Base-by-base conservation (phyloP, 2,888 invertebrate genomes). In the Caradrina clavipalpis region DNA sequence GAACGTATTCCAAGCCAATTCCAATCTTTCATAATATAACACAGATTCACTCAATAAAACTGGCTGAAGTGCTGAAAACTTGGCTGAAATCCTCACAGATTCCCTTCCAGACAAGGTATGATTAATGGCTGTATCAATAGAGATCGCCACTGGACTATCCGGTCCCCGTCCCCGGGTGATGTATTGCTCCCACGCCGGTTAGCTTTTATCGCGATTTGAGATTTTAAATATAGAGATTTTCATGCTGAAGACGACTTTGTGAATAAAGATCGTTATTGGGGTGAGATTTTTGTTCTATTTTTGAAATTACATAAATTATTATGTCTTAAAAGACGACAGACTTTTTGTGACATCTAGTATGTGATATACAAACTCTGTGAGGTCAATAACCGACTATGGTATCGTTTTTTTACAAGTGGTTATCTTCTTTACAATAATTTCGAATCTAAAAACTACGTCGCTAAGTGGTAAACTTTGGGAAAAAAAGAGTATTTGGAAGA, bases 111-210 rank as follows among this genome's bases (percentile, higher is more conserved):
- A 87, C 85, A 84, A 85, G 85, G 82, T 88, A 88, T 92, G 93
- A 92, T 93, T 90, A 91, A 93, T 92, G 90, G 74, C 76, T 77
- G 81, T 85, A 86, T 89, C 90, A 88, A 89, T 89, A 86, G 85
- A 87, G 89, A 88, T 88, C 86, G 87, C 85, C 85, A 86, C 85
- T 85, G 86, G 85, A 84, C 84, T 80, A 84, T 73, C 80, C 79
- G 69, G 71, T 82, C 75, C 65, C 69, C 77, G 77, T 84, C 83
- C 59, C 67, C 57, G 73, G 58, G 67, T 91, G 90, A 91, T 90
- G 83, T 88, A 91, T 91, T 85, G 80, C 87, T 76, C 69, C 73
- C 66, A 65, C 73, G 62, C 69, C 59, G 47, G 82, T 31, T 63
- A 63, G 64, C 62, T 61, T 66, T 71, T 79, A 81, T 81, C 82